Evolutionary conservation across 2,888 invertebrate genomes (phyloP), one percentile per base, ranked within the genome.

Genomic region (Pherbina coryleti): DNA sequence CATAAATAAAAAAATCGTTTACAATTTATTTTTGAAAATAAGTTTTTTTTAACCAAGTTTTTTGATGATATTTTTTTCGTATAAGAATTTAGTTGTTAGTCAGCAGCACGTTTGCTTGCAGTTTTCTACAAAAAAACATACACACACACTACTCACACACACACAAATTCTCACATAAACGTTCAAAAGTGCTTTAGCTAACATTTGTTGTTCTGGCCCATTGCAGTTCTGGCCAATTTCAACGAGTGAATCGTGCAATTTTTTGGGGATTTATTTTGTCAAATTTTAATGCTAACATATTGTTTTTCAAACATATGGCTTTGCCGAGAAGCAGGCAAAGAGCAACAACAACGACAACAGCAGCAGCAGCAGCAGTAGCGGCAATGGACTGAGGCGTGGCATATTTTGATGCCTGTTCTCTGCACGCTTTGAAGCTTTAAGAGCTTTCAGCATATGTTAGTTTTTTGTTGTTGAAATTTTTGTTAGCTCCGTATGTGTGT

Each of bases 281-380:
- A 62, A 73, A 70, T 51, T 76, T 71, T 76, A 76, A 76, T 76
- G 71, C 76, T 60, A 62, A 76, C 60, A 76, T 76, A 76, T 76
- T 71, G 76, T 76, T 76, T 60, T 70, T 62, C 37, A n/a, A 62
- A 19, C 57, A 37, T 49, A 62, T 31, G 17, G 60, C 53, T 66
- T 66, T 79, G 74, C 73, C 73, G 60, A 64, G n/a, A n/a, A n/a
- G 67, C 78, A 77, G 77, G 75, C 77, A 78, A 76, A 60, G 66
- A 70, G 53, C 69, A 77, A 78, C 31, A 64, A 17, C 17, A 19
- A 51, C 44, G 69, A 44, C 53, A 62, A 66, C 57, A 67, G 34
- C 34, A 31, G 11, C 22, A 44, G 14, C 44, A 44, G 22, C 51
- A 28, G 19, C 62, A 76, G 25, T 57, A 71, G 19, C 67, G 69